Evolutionary conservation across 1,140 invertebrate genomes (phyloP).

Genomic region (Drosophila dunni): DNA sequence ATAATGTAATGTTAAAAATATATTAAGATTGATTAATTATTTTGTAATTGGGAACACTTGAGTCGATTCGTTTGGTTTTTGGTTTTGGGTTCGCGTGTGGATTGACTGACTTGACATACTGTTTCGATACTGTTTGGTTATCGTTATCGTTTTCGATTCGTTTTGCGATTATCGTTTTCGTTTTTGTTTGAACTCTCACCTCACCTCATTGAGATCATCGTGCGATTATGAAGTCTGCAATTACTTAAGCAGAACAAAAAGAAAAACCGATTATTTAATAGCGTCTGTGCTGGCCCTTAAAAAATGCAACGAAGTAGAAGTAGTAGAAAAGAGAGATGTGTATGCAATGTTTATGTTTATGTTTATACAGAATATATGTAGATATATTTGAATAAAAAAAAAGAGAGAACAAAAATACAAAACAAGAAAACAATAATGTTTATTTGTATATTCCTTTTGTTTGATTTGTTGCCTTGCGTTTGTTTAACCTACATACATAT

Average conservation of each 20-base stretch:
- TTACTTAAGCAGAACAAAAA: constrained; percentile 84
- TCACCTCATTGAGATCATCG: constrained; percentile 82
- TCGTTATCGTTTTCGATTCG: constrained; percentile 41
- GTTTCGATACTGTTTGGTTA: constrained; percentile 53
- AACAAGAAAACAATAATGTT: constrained; percentile 29
- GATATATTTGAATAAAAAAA: constrained; percentile 22
- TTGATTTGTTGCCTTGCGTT: constrained; percentile 41
- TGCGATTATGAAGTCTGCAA: constrained; percentile 84
- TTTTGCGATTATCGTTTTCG: constrained; percentile 18
- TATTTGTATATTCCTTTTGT: constrained; percentile 41
- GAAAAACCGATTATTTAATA: constrained; percentile 84
- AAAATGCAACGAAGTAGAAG: constrained; percentile 77
- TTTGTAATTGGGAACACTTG: constrained; percentile 38
- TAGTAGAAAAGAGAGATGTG: constrained; percentile 70
- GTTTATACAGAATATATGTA: constrained; percentile 36
- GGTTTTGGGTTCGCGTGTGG: constrained; percentile 35
- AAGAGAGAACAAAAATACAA: constrained; percentile 14
- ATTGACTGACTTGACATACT: constrained; percentile 48
- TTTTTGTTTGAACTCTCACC: constrained; percentile 76
- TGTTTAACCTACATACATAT: constrained; percentile 39
- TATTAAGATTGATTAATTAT: constrained; percentile 27
- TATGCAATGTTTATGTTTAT: constrained; percentile 55
- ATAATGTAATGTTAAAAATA: constrained; percentile 28
- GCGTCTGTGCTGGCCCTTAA: constrained; percentile 76
- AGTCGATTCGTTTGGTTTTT: constrained; percentile 35